Percentiles rank a stretch among this genome's conserved stretches.
Evolutionary conservation across 1,140 invertebrate genomes (phyloP).

Genomic region (Heliconius eleuchia): DNA sequence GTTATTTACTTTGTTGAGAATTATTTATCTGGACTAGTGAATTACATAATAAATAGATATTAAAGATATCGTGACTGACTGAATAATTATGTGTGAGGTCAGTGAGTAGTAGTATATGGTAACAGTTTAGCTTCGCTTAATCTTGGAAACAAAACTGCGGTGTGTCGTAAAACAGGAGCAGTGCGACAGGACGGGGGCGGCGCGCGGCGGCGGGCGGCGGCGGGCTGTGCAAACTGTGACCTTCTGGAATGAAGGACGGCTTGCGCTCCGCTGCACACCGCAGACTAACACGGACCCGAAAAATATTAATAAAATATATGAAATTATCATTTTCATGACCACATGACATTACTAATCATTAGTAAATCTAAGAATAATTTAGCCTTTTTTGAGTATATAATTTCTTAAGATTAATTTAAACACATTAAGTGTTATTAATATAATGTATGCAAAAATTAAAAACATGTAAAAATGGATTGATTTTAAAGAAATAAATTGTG

Average conservation of each 20-base stretch:
- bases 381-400: too few species aligned
- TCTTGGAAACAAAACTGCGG: constrained; percentile 68
- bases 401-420: too few species aligned
- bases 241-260: constrained; percentile 62
- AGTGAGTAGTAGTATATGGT: constrained; percentile 48
- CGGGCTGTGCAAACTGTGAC: constrained; percentile 67
- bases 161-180: constrained; percentile 60
- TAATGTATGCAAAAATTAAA: too few species aligned
- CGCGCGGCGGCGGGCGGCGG: constrained; percentile 38
- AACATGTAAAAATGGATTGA: too few species aligned
- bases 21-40: neutral
- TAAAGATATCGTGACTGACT: constrained; percentile 3
- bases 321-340: neutral
- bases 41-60: neutral
- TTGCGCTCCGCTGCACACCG: constrained; percentile 45
- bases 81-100: constrained; percentile 55
- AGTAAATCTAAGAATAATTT: neutral
- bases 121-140: constrained; percentile 66
- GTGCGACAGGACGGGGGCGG: constrained; percentile 40
- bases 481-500: too few species aligned
- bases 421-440: too few species aligned
- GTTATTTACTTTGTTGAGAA: neutral
- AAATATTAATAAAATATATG: neutral
- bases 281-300: constrained; percentile 39
- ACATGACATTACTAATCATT: neutral